Evolutionary conservation across 1,140 invertebrate genomes (phyloP), one percentile per base, ranked within the genome.

Genomic region (Drosophila willistoni): DNA sequence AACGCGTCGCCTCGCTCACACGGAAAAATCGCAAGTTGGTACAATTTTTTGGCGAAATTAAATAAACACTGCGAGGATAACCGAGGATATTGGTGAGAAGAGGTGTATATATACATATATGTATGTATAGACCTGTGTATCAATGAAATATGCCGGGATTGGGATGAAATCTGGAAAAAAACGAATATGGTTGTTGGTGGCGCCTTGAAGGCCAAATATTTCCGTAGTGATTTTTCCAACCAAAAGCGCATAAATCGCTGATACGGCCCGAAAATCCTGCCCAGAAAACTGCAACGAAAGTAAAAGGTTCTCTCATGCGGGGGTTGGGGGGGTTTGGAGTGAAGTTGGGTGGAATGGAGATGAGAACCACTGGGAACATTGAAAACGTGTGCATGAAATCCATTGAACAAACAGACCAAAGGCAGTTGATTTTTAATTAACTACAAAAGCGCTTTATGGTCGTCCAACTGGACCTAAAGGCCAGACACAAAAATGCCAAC

Each of bases 341-440:
- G 29, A 29, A 29, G 29, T 29, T 29, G 29, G 47, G 17, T 13
- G 44, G 51, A 34, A 13, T 17, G 0, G 17, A 7, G 12, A 9
- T 5, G 44, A 29, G 5, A 17, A 7, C 1, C 29, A 29, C 29
- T 9, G 34, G 29, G 22, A 9, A 72, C 68, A 72, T 57, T 68
- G 71, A 76, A 81, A 89, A 85, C 85, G 85, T 89, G 85, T 89
- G 85, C 85, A 89, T 91, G 87, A 91, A 91, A 91, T 91, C 90
- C 90, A 91, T 91, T 91, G 80, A 91, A 91, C 89, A 91, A 91
- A 91, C 85, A 91, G 71, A 83, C 90, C 79, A 72, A 68, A 64
- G 86, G 90, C 90, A 77, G 90, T 91, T 91, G 90, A 91, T 91
- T 91, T 91, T 91, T 91, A 91, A 91, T 91, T 91, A 91, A 91